Base-by-base conservation (phyloP, 1,140 invertebrate genomes). In the Calephelis virginiensis region DNA sequence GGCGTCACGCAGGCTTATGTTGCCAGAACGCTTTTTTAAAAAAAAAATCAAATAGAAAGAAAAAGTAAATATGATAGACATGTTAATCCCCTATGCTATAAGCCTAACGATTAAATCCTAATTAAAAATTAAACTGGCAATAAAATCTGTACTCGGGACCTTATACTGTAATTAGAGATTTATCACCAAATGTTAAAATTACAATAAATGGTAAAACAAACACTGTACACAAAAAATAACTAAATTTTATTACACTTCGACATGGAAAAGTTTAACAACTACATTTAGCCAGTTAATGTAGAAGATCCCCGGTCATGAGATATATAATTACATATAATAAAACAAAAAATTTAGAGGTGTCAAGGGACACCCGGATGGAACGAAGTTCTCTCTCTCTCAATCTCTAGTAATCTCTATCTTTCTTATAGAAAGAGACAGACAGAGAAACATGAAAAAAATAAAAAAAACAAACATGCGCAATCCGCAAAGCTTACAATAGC, bases 141-240 rank as follows among this genome's bases (percentile, higher is more conserved):
- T 17, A 17, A 53, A 28, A 53, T 10, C 49, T 53, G 14, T 53
- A 53, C 49, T 53, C 49, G 8, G 49, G 14, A 53, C 49, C 14
- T 53, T 53, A 53, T 53, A 53, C 8, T 53, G 49, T 53, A 17
- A 17, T 53, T 5, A 53, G 49, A 53, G 49, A 53, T 53, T 53
- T 53, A 17, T 53, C 49, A 53, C 14, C 48, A n/a, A 50, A 50
- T 17, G 12, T 13, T 4, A 14, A 50, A 50, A 50, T 50, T 50
- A 9, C 13, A 14, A 49, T 49, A 49, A 49, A 49, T 49, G 13
- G n/a, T 49, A 49, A 49, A 14, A 49, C 0, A 49, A n/a, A 49
- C 13, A 49, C 13, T 14, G 48, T 49, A 14, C 48, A 48, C 12
- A 48, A 48, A 48, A 49, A 49, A 28, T 10, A 6, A 49, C 48